Evolutionary conservation across 2,888 invertebrate species (phyloP).

Genomic region (Temnothorax rugatulus): DNA sequence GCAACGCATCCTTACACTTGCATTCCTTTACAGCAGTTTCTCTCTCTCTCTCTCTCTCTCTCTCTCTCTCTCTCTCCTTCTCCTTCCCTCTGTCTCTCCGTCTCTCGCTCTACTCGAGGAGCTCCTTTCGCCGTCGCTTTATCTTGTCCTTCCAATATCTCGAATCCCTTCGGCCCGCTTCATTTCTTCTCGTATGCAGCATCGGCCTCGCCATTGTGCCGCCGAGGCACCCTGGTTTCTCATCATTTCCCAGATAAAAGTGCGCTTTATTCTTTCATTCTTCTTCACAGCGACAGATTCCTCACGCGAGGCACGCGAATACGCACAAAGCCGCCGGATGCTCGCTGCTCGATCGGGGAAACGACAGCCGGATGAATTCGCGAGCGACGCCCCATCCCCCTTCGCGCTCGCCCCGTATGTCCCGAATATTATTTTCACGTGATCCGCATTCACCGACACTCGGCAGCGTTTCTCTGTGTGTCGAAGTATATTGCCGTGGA

Average conservation of each 20-base stretch:
- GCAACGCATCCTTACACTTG: constrained; percentile 87
- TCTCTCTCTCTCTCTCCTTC: constrained; percentile 37
- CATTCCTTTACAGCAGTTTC: constrained; percentile 51
- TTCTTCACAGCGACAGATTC: constrained; percentile 41
- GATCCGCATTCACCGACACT: constrained; percentile 19
- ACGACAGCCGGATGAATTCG: constrained; percentile 47
- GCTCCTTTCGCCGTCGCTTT: constrained; percentile 40
- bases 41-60: neutral
- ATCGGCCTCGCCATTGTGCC: constrained; percentile 45
- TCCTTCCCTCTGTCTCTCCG: constrained; percentile 40
- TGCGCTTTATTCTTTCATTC: constrained; percentile 56
- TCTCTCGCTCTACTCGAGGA: constrained; percentile 22
- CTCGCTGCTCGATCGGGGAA: constrained; percentile 37
- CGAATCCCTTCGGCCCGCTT: constrained; percentile 42
- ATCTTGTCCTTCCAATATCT: constrained; percentile 55
- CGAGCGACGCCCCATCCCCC: neutral
- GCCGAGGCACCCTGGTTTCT: constrained; percentile 45
- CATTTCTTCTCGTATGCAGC: constrained; percentile 53
- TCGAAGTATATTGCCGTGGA: constrained; percentile 5
- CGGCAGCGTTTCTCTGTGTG: neutral
- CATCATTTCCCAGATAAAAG: constrained; percentile 53
- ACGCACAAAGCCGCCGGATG: constrained; percentile 38
- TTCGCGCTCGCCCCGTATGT: neutral
- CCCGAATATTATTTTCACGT: constrained; percentile 48
- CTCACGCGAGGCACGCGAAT: constrained; percentile 50